Evolutionary conservation across 2,888 invertebrate genomes (phyloP).

Genomic region (Apotomis betuletana): DNA sequence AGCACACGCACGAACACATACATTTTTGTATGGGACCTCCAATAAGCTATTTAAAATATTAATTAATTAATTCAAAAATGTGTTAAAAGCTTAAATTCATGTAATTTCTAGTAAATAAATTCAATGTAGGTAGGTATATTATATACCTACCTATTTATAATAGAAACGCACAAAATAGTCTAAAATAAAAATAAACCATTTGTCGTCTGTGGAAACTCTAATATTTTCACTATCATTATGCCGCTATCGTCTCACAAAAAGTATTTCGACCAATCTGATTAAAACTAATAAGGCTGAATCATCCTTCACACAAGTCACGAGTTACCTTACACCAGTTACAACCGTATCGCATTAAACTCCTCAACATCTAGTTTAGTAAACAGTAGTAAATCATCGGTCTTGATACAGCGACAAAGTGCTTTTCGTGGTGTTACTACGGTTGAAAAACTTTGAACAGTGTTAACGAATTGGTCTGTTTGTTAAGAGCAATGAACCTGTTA

Average conservation of each 20-base stretch:
- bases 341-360: constrained; percentile 19
- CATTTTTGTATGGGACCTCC: no score
- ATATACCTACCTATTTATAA: no score
- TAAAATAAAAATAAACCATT: no score
- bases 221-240: constrained; percentile 10
- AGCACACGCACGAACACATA: no score
- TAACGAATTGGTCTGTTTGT: constrained; percentile 20
- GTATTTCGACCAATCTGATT: constrained; percentile 1
- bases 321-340: constrained; percentile 9
- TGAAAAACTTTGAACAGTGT: background rate
- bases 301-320: constrained; percentile 8
- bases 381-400: background rate
- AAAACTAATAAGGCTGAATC: constrained; percentile 20
- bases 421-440: background rate
- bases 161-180: no score
- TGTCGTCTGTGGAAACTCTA: no score
- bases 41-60: no score
- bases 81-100: no score
- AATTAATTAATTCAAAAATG: no score
- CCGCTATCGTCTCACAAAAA: constrained; percentile 12
- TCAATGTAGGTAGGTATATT: no score
- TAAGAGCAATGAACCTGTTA: constrained; percentile 30
- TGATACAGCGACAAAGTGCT: constrained; percentile 18
- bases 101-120: no score
- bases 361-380: background rate